A percentile compares a stretch with the other conserved stretches of the same genome.
These are phyloP conservation scores for Lordiphosa clarofinis DNA, from an alignment of 1,140 invertebrate species.

Conservation along the genomic window DNA sequence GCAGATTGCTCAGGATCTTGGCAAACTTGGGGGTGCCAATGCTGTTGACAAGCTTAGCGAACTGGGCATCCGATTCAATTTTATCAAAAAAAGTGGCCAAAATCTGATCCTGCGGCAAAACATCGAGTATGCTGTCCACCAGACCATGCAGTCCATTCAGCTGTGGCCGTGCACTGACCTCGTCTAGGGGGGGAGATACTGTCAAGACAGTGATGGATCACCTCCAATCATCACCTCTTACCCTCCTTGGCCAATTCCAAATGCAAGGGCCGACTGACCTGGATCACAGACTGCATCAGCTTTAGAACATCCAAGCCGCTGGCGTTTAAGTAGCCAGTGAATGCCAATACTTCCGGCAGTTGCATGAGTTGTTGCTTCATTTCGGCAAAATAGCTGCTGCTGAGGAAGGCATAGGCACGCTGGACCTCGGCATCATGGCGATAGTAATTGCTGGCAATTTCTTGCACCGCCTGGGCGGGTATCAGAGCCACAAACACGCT, in stretches of 20 bases:
- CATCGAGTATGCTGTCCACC: slow-evolving; percentile 62
- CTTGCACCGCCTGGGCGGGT: slow-evolving; percentile 47
- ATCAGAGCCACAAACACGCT: slow-evolving; percentile 62
- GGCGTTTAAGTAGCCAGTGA: slow-evolving; percentile 56
- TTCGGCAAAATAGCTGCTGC: slow-evolving; percentile 39
- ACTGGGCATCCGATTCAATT: slow-evolving; percentile 64
- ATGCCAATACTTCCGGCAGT: slow-evolving; percentile 55
- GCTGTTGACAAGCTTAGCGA: slow-evolving; percentile 58
- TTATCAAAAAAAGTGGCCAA: slow-evolving; percentile 69
- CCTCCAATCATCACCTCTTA: slow-evolving; percentile 2
- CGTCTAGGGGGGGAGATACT: background rate
- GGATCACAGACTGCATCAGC: slow-evolving; percentile 25
- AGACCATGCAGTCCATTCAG: slow-evolving; percentile 64
- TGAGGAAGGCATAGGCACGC: slow-evolving; percentile 53
- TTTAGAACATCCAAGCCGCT: slow-evolving; percentile 61
- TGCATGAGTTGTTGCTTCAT: slow-evolving; percentile 47
- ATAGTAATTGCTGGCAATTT: slow-evolving; percentile 59
- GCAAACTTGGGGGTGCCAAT: slow-evolving; percentile 61
- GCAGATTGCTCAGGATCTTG: slow-evolving; percentile 55
- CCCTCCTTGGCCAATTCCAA: slow-evolving; percentile 5
- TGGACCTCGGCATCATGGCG: slow-evolving; percentile 67
- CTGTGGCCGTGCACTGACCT: slow-evolving; percentile 22
- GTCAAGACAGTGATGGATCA: too few relatives aligned
- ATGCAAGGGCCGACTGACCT: slow-evolving; percentile 1
- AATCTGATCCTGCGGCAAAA: slow-evolving; percentile 70